These are phyloP conservation scores for Lasaia peninsularis DNA, from an alignment of 1,140 invertebrate genomes.

Conservation along the genomic window DNA sequence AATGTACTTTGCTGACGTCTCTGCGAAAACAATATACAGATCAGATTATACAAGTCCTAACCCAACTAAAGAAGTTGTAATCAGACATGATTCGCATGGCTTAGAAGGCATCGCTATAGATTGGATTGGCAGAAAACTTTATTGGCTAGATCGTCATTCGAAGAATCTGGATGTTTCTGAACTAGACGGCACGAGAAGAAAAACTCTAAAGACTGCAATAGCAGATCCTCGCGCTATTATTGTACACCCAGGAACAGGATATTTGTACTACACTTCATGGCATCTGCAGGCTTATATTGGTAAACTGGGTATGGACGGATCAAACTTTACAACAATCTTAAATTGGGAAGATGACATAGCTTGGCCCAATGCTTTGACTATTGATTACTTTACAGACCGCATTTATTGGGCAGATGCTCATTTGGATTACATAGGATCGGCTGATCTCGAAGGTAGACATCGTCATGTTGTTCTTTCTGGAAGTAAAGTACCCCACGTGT, in stretches of 20 bases:
- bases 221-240: slow-evolving; percentile 95
- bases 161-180: slow-evolving; percentile 96
- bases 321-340: slow-evolving; percentile 92
- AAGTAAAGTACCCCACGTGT: slow-evolving; percentile 92
- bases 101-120: slow-evolving; percentile 97
- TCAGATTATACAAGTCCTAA: slow-evolving; percentile 77
- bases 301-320: slow-evolving; percentile 98
- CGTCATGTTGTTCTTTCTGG: slow-evolving; percentile 90
- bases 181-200: slow-evolving; percentile 93
- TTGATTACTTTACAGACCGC: slow-evolving; percentile 97
- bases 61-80: slow-evolving; percentile 86
- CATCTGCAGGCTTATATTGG: slow-evolving; percentile 97
- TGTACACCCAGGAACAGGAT: slow-evolving; percentile 96
- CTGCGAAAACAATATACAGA: slow-evolving; percentile 93
- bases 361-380: slow-evolving; percentile 98
- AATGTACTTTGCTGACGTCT: slow-evolving; percentile 97
- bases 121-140: slow-evolving; percentile 97
- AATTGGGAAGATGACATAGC: slow-evolving; percentile 96
- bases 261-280: slow-evolving; percentile 97
- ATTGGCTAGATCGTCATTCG: slow-evolving; percentile 97
- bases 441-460: slow-evolving; percentile 93
- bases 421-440: slow-evolving; percentile 97
- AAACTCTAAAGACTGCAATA: slow-evolving; percentile 91
- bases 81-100: slow-evolving; percentile 95
- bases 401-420: slow-evolving; percentile 99